Evolutionary conservation across 1,140 invertebrate species (phyloP), one percentile per base, ranked within the genome.

Genomic region (Platyscapa corneri): DNA sequence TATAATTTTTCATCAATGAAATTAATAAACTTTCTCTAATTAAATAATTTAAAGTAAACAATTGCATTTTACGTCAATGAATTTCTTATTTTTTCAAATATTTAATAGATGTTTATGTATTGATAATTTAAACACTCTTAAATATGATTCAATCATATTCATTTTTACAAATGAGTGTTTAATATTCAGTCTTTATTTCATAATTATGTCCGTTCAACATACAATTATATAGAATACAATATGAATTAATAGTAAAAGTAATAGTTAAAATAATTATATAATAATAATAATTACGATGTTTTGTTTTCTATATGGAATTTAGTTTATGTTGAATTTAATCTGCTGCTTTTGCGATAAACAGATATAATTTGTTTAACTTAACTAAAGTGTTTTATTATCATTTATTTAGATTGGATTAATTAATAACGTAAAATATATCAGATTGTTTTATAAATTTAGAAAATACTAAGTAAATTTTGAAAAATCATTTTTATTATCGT

Each of bases 331-430:
- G 1, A n/a, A 37, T 7, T 27, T 30, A 46, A 77, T 23, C 53
- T 37, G 3, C 60, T 23, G 39, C 39, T 30, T 30, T 8, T 14
- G 37, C 27, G 60, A 8, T 32, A 10, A 82, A 72, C 79, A 30
- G 42, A 82, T 72, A 82, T 70, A 81, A 39, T 42, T 53, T 46
- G 46, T 72, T 72, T 65, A 20, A 37, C 0, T 82, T 83, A 56
- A 67, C 64, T 70, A 72, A 70, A 72, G 74, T 70, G 23, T 70
- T 79, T 60, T 53, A 56, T 84, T 84, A 64, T 78, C 18, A 70
- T 84, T 76, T 53, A 78, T n/a, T 39, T 16, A 34, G 64, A 18
- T 77, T 12, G 2, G 14, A 53, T 56, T 53, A 53, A 32, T 53
- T 30, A 3, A 77, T 49, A 18, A 0, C 10, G 8, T 18, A 12